A percentile compares a stretch with the other conserved stretches of the same genome.
Evolutionary conservation across 2,113 vertebrate genomes (phyloP).

Genomic region (Hystrix cristata): DNA sequence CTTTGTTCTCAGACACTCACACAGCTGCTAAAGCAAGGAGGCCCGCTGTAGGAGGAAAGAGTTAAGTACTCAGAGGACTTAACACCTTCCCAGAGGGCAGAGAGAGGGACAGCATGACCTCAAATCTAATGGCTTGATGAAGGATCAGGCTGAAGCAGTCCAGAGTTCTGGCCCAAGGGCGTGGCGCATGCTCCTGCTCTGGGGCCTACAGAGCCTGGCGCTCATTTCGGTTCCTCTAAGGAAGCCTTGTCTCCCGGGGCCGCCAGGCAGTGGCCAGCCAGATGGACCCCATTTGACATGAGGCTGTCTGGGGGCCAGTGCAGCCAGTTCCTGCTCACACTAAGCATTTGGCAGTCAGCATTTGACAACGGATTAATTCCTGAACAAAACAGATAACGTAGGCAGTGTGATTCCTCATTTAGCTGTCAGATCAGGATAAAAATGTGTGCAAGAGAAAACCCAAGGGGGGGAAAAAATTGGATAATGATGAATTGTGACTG

Average conservation of each 20-base stretch:
- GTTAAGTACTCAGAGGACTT: no score
- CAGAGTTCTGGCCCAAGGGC: neutral
- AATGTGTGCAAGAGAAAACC: conserved; percentile 68
- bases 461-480: conserved; percentile 70
- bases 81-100: neutral
- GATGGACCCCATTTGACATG: accelerated
- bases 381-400: conserved; percentile 73
- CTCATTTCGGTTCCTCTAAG: neutral
- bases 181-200: neutral
- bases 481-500: conserved; percentile 79
- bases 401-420: conserved; percentile 70
- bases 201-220: accelerated
- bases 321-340: neutral
- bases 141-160: neutral
- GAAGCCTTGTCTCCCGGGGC: neutral
- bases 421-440: conserved; percentile 72
- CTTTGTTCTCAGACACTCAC: no score
- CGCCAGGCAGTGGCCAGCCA: neutral
- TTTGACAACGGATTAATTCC: conserved; percentile 74
- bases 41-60: neutral
- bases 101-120: neutral
- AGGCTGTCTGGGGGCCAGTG: accelerated
- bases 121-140: neutral
- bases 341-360: conserved; percentile 51
- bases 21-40: no score